phyloP scores from a whole-genome alignment of 2,113 vertebrate genomes.

The Pleuronectes platessa region DNA sequence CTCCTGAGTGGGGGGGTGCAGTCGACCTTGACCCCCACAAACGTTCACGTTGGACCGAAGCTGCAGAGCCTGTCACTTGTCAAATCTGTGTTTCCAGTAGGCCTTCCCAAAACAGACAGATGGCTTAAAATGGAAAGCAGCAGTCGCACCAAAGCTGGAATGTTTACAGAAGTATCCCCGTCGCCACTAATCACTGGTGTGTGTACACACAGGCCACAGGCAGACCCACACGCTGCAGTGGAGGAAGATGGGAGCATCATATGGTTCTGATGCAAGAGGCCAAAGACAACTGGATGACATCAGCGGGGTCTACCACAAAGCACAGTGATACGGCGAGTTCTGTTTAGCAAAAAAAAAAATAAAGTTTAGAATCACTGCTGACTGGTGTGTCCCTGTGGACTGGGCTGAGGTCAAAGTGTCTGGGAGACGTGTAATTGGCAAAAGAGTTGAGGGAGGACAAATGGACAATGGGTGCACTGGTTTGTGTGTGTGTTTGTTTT shows the following conservation, averaged over 20 bases:
- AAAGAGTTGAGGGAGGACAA: not conserved
- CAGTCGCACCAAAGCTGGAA: constrained; percentile 51
- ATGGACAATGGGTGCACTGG: too few species aligned
- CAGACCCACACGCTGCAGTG: constrained; percentile 36
- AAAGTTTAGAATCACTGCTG: constrained; percentile 7
- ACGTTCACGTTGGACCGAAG: not conserved
- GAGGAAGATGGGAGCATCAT: constrained; percentile 32
- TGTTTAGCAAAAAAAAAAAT: constrained; percentile 17
- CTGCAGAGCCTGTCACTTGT: not conserved
- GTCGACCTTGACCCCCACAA: too few species aligned
- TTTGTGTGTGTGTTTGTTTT: too few species aligned
- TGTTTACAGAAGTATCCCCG: constrained; percentile 52
- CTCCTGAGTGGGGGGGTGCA: too few species aligned
- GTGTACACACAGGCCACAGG: constrained; percentile 36
- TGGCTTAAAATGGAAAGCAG: constrained; percentile 53
- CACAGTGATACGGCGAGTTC: constrained; percentile 6
- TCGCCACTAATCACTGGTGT: constrained; percentile 57
- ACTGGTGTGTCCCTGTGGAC: not conserved
- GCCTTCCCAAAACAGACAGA: constrained; percentile 36
- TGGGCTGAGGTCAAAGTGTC: constrained; percentile 10
- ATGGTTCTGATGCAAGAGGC: constrained; percentile 44
- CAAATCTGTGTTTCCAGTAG: constrained; percentile 11
- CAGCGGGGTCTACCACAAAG: constrained; percentile 46
- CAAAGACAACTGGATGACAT: constrained; percentile 45
- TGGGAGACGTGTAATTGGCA: not conserved